Evolutionary conservation across 2,888 invertebrate species (phyloP).

Genomic region (Clostera curtula): DNA sequence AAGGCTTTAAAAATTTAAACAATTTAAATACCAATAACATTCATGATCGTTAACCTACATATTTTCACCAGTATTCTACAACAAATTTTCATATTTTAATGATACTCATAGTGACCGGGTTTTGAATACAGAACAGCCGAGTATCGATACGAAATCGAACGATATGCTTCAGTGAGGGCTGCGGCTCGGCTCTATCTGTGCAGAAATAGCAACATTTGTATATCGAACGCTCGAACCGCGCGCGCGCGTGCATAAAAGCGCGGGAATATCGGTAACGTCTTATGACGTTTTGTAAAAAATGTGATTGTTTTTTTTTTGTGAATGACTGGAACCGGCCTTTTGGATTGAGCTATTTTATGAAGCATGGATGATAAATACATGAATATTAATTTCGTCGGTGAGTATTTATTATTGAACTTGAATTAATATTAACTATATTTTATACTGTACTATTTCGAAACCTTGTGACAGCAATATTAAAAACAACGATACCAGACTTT

Average conservation of each 20-base stretch:
- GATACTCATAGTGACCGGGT: conserved; percentile 22
- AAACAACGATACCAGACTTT: no score
- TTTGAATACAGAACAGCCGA: conserved; percentile 15
- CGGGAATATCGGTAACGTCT: conserved; percentile 15
- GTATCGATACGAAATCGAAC: conserved; percentile 24
- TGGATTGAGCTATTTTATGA: conserved; percentile 19
- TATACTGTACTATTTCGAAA: no score
- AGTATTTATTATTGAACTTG: no score
- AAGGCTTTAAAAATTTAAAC: no score
- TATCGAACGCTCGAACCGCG: conserved; percentile 18
- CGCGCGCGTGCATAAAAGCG: conserved; percentile 19
- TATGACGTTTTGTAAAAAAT: conserved; percentile 19
- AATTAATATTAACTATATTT: no score
- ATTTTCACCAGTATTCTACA: conserved; percentile 15
- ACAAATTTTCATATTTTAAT: conserved; percentile 24
- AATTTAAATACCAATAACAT: conserved; percentile 6
- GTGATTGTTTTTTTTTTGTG: conserved; percentile 25
- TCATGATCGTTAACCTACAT: conserved; percentile 18
- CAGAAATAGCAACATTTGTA: conserved; percentile 24
- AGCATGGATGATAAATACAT: no score
- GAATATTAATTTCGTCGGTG: no score
- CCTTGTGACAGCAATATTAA: no score
- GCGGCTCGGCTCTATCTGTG: conserved; percentile 22
- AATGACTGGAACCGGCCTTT: conserved; percentile 14
- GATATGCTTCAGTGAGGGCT: conserved; percentile 27